These are phyloP conservation scores for Dasyurus viverrinus DNA, from an alignment of 2,113 vertebrate genomes.

Conservation along the genomic window DNA sequence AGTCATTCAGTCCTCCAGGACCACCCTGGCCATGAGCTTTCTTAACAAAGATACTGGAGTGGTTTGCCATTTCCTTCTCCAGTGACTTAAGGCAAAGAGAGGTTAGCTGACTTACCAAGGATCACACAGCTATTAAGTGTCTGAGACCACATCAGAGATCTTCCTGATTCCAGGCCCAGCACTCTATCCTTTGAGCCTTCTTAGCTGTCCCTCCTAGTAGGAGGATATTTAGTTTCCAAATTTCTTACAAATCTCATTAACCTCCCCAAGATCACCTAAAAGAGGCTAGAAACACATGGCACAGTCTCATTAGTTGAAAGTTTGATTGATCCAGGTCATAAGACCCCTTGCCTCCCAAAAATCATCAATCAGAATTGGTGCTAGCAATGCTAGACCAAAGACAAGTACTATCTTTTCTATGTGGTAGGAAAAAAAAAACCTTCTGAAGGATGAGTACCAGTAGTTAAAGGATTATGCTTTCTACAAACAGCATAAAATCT, in stretches of 20 bases:
- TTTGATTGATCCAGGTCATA: constrained; percentile 1
- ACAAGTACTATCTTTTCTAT: not conserved
- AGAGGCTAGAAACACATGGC: constrained; percentile 10
- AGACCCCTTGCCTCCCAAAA: not conserved
- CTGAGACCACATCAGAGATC: not conserved
- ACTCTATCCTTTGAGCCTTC: not conserved
- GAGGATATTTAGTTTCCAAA: not conserved
- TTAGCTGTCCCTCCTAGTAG: not conserved
- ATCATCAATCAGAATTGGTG: not conserved
- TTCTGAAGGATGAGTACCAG: constrained; percentile 4
- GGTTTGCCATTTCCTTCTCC: not conserved
- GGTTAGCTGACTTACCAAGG: not conserved
- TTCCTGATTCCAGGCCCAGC: not conserved
- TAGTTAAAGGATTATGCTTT: constrained; percentile 18
- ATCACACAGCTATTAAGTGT: not conserved
- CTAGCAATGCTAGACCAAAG: not conserved
- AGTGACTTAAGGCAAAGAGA: not conserved
- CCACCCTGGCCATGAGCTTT: not conserved
- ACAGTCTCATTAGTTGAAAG: not conserved
- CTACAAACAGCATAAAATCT: constrained; percentile 26
- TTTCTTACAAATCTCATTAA: constrained; percentile 31
- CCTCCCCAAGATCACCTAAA: not conserved
- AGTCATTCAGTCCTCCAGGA: not conserved
- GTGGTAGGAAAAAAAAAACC: not conserved
- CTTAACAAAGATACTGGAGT: not conserved